These are phyloP conservation scores for Tolypeutes matacus DNA, from an alignment of 2,797 vertebrate genomes.

Conservation along the genomic window DNA sequence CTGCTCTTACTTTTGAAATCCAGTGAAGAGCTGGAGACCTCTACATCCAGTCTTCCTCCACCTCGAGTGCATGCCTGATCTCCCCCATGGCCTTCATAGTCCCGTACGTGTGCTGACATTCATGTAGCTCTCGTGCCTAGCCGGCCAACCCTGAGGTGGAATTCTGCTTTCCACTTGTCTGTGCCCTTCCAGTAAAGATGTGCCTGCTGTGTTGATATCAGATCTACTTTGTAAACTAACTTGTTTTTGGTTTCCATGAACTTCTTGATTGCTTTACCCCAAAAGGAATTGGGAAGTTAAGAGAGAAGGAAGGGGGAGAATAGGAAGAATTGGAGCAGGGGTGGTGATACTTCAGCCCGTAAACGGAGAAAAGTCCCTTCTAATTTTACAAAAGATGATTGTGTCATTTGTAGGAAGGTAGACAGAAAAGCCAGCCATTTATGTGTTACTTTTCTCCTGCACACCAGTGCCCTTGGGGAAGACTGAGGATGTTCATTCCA, in stretches of 20 bases:
- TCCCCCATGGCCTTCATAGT: background rate
- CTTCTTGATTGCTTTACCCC: background rate
- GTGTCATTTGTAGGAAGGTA: background rate
- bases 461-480: background rate
- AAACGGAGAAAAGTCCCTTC: background rate
- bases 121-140: fast-evolving
- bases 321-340: background rate
- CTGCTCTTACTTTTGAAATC: background rate
- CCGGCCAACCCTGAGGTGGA: background rate
- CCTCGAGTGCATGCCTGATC: background rate
- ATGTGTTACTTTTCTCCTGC: background rate
- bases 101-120: fast-evolving
- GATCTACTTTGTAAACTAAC: background rate
- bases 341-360: background rate
- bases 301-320: background rate
- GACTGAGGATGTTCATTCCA: background rate
- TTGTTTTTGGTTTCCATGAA: conserved; percentile 24
- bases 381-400: background rate
- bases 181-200: background rate
- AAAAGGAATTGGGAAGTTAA: background rate
- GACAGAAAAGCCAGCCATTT: background rate
- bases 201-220: background rate
- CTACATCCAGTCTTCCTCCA: background rate
- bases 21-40: background rate
- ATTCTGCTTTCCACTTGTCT: background rate